Conservation (phyloP, 2,113 vertebrate species). For the Ardeotis arabs region DNA sequence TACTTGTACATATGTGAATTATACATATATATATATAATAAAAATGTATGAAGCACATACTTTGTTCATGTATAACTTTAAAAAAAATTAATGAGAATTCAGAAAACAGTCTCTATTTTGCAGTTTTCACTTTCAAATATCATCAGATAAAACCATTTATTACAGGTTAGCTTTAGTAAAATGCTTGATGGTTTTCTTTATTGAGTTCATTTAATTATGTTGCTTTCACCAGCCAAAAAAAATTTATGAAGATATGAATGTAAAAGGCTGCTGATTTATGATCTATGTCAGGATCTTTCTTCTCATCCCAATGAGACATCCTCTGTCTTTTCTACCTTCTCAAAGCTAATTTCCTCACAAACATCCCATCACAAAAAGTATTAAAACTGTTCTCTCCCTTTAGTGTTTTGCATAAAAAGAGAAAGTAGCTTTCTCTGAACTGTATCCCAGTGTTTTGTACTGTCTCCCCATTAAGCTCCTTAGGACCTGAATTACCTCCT, state of each 20-base stretch:
- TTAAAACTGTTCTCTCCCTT: not conserved
- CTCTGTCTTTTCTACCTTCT: not conserved
- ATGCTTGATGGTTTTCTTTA: not conserved
- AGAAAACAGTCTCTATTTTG: not conserved
- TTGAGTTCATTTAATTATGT: not conserved
- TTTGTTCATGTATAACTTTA: not conserved
- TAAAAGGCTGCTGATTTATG: not conserved
- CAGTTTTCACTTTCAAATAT: not conserved
- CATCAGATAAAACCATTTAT: not conserved
- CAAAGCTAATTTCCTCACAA: conserved; percentile 15
- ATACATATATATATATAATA: not conserved
- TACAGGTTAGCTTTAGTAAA: not conserved
- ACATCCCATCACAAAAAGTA: not conserved
- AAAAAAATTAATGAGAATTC: not conserved
- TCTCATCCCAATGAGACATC: not conserved
- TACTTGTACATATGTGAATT: not conserved
- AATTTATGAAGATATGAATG: not conserved
- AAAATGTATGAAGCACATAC: not conserved
- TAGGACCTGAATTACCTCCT: not conserved
- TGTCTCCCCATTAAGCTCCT: not conserved
- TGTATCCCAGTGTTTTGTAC: not conserved
- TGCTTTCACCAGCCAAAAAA: not conserved
- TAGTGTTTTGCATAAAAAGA: not conserved
- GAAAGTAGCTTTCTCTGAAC: not conserved
- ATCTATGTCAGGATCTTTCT: not conserved